phyloP scores from a whole-genome alignment of 2,888 invertebrate species.

The Torymus aiolomorphi region DNA sequence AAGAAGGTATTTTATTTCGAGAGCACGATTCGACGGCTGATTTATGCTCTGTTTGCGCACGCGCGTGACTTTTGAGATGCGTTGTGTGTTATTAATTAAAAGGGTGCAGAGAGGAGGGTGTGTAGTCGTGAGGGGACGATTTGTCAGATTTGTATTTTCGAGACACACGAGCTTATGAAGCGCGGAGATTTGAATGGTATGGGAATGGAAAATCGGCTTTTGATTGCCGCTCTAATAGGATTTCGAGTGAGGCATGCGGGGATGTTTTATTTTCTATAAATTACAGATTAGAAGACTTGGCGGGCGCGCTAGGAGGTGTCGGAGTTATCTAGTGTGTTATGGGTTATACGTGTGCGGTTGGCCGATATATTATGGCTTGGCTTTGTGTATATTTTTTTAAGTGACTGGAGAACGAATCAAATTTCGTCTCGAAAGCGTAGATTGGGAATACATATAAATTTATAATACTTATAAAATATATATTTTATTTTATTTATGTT shows the following conservation, averaged over 20 bases:
- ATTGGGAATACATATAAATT: too few relatives aligned
- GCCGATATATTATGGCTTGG: too few relatives aligned
- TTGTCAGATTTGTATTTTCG: slow-evolving; percentile 36
- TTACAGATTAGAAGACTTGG: neutral
- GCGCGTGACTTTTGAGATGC: slow-evolving; percentile 45
- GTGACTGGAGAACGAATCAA: too few relatives aligned
- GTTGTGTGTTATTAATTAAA: slow-evolving; percentile 50
- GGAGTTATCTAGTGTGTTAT: too few relatives aligned
- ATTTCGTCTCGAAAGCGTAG: too few relatives aligned
- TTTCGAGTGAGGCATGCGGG: slow-evolving; percentile 23
- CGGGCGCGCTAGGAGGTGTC: too few relatives aligned
- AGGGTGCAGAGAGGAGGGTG: neutral
- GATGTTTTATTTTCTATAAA: slow-evolving; percentile 1
- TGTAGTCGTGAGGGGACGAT: slow-evolving; percentile 32
- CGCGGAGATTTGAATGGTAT: neutral
- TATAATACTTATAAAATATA: too few relatives aligned
- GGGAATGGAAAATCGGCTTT: slow-evolving; percentile 40
- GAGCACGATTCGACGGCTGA: slow-evolving; percentile 51
- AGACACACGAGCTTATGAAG: neutral
- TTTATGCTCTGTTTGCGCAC: slow-evolving; percentile 49
- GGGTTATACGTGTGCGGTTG: too few relatives aligned
- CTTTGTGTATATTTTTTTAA: too few relatives aligned
- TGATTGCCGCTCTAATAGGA: slow-evolving; percentile 38
- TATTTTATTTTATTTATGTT: too few relatives aligned
- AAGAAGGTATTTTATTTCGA: slow-evolving; percentile 51